phyloP scores from a whole-genome alignment of 92 coral and sea anemone genomes.

The Heliopora coerulea region DNA sequence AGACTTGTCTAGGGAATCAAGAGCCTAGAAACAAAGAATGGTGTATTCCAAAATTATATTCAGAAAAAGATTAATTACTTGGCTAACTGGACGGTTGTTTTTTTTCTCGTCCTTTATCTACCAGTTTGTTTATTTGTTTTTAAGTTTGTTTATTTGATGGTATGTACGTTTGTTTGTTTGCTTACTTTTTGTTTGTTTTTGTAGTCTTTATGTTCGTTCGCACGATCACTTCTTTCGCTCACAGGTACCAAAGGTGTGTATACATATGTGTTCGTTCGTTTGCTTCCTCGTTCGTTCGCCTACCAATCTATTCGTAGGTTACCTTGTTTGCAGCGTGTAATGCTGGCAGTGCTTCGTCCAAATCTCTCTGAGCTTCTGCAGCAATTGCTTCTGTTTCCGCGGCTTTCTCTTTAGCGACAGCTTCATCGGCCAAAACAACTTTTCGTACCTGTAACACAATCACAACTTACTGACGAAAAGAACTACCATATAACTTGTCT shows the following conservation, averaged over 20 bases:
- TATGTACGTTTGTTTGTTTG: neutral
- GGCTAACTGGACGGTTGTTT: neutral
- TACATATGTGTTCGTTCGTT: no score
- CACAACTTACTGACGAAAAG: no score
- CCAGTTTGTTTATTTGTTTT: neutral
- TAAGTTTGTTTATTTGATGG: neutral
- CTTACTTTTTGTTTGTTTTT: neutral
- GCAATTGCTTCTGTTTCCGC: conserved; percentile 95
- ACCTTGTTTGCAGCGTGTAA: conserved; percentile 92
- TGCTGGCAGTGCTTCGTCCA: conserved; percentile 97
- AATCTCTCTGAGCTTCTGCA: conserved; percentile 91
- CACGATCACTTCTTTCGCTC: no score
- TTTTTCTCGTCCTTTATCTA: neutral
- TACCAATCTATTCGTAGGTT: neutral
- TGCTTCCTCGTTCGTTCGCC: no score
- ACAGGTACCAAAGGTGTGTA: no score
- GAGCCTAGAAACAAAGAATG: conserved; percentile 59
- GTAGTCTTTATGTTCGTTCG: no score
- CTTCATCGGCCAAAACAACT: conserved; percentile 92
- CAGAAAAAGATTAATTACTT: neutral
- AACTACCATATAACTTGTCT: no score
- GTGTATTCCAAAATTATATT: neutral
- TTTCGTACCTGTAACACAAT: conserved; percentile 76
- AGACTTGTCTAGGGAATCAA: conserved; percentile 90
- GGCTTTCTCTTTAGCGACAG: conserved; percentile 91